phyloP scores from a whole-genome alignment of 1,140 invertebrate species.

The Ips nitidus region DNA sequence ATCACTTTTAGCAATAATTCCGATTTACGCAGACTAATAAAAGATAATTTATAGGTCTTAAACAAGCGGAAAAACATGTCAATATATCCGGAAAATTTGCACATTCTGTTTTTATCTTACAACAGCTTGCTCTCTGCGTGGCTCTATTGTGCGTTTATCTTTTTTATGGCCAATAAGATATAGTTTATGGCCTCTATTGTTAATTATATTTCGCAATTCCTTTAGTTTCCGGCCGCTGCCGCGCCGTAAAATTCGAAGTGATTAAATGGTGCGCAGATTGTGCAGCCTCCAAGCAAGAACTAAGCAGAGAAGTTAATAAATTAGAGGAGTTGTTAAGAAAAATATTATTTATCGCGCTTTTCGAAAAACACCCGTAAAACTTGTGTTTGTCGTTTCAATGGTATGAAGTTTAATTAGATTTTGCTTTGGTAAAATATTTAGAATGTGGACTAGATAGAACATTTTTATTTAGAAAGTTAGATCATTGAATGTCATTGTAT shows the following conservation, averaged over 20 bases:
- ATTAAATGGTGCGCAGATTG: not conserved
- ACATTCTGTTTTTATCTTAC: slow-evolving; percentile 13
- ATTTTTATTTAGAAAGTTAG: no score
- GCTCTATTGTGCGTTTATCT: slow-evolving; percentile 8
- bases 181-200: slow-evolving; percentile 8
- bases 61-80: slow-evolving; percentile 13
- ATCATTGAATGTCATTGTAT: no score
- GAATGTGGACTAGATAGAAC: no score
- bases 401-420: no score
- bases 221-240: not conserved
- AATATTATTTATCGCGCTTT: no score
- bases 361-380: no score
- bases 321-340: no score
- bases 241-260: not conserved
- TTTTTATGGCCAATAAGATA: slow-evolving; percentile 17
- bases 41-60: slow-evolving; percentile 6
- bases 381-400: no score
- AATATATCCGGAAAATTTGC: slow-evolving; percentile 20
- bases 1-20: not conserved
- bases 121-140: slow-evolving; percentile 4
- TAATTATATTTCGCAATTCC: slow-evolving; percentile 7
- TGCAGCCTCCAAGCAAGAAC: no score
- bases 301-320: no score
- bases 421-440: no score
- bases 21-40: slow-evolving; percentile 14